Evolutionary conservation across 1,140 invertebrate species (phyloP), one percentile per base, ranked within the genome.

Genomic region (Aphelinus certus): DNA sequence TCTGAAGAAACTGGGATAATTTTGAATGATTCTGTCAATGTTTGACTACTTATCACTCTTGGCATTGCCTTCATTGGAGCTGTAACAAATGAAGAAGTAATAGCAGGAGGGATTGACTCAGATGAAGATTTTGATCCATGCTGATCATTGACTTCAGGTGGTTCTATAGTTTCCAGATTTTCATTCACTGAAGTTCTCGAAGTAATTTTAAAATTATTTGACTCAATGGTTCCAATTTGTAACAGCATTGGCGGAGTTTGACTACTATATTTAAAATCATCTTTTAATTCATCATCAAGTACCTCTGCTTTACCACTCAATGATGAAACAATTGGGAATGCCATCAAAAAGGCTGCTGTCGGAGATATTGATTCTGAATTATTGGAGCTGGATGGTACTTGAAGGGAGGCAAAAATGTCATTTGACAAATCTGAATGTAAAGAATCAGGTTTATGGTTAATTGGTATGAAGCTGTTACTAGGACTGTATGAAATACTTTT

Each of bases 321-420:
- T 6, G 89, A 89, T 2, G 91, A 92, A 1, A 94, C 93, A 9
- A 94, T 84, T 1, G 93, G 93, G 79, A 94, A 94, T 6, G 93
- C 92, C 84, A 93, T 90, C 42, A 94, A 84, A 82, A 94, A 94
- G 6, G 93, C 93, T 46, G 93, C 93, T 7, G 93, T 94, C 7
- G 93, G 93, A 42, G 93, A 94, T 77, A 93, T 92, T 7, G 91
- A 92, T 80, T 92, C 91, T 1, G 90, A 88, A 84, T 92, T 91
- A 77, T 91, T 90, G 55, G 89, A 89, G 73, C 89, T 90, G 1
- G 89, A 86, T 42, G 91, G 89, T 42, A 91, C 91, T 82, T 92
- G 90, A 67, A 92, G 85, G 5, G 91, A 91, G 1, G 93, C 92
- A 83, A 94, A 91, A 78, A 94, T 90, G 81, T 94, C 93, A 82